Base-by-base conservation (phyloP, 1,140 invertebrate genomes). In the Leptopilina clavipes region DNA sequence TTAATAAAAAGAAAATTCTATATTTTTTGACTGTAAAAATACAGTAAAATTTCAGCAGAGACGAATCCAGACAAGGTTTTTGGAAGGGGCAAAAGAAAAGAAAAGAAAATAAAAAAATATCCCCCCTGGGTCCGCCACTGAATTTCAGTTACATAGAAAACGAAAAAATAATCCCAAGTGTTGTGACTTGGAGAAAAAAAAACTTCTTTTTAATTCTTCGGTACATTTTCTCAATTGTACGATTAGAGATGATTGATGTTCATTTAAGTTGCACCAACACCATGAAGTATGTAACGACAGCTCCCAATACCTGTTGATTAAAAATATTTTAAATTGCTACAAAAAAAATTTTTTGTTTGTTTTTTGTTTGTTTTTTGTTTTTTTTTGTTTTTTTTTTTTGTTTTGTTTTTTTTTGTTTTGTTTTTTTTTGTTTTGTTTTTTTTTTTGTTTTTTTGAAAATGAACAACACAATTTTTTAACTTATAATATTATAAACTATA, bases 261-360 rank as follows among this genome's bases (percentile, higher is more conserved):
- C 93, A 96, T 87, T 95, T 96, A 81, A 96, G 92, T 89, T 96
- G 95, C 45, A 96, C 95, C 91, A 96, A 92, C 87, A 96, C 95
- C 95, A 96, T 96, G 92, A 96, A 96, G 86, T 96, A 96, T n/a
- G 95, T 96, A 5, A 96, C 95, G 6, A 95, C 94, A 22, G 95
- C 95, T 77, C 95, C 95, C n/a, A 96, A 91, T 14, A 96, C 95
- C 95, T 96, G 85, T 17, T 75, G 91, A 17, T 80, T 73, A 73
- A 70, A 73, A 40, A 52, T 79, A 73, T 44, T 19, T 75, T 72
- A 12, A 54, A 71, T 43, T 54, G 18, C 9, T 59, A 48, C 43
- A 56, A n/a, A 52, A 52, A 31, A 48, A 22, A 75, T 44, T 77
- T 73, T 44, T n/a, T n/a, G n/a, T n/a, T n/a, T n/a, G n/a, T n/a